Evolutionary conservation across 2,797 vertebrate species (phyloP).

Genomic region (Notolabrus celidotus): DNA sequence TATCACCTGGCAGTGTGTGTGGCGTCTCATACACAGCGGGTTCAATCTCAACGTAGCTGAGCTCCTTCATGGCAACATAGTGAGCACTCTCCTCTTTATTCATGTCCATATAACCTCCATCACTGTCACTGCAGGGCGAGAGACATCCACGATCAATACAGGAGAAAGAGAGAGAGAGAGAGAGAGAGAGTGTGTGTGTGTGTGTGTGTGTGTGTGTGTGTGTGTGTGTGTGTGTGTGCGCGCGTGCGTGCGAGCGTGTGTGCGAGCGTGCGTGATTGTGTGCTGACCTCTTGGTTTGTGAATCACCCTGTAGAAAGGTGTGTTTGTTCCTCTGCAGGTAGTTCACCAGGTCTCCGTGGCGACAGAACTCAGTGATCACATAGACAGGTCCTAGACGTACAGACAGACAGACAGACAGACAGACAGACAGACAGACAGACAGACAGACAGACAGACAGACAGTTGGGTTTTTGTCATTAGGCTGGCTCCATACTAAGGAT

Average conservation of each 20-base stretch:
- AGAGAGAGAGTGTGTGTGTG: too few relatives aligned
- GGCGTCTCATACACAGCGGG: conserved; percentile 84
- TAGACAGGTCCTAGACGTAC: conserved; percentile 89
- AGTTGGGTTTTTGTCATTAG: too few relatives aligned
- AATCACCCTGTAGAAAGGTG: conserved; percentile 85
- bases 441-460: background rate
- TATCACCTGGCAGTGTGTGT: conserved; percentile 58
- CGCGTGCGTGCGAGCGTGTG: conserved; percentile 4
- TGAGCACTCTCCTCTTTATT: conserved; percentile 87
- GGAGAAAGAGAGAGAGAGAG: background rate
- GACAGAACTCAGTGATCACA: conserved; percentile 93
- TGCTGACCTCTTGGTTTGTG: conserved; percentile 56
- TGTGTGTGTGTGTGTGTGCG: background rate
- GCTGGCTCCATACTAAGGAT: too few relatives aligned
- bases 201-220: too few relatives aligned
- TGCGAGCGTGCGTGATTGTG: background rate
- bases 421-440: background rate
- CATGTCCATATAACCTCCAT: conserved; percentile 96
- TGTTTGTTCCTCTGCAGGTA: conserved; percentile 92
- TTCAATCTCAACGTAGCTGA: conserved; percentile 87
- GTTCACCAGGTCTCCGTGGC: conserved; percentile 91
- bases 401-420: conserved; percentile 17
- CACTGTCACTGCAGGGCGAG: conserved; percentile 83
- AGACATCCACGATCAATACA: conserved; percentile 28
- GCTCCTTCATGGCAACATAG: conserved; percentile 89